Evolutionary conservation across 2,888 invertebrate genomes (phyloP).

Genomic region (Zaprionus bogoriensis): DNA sequence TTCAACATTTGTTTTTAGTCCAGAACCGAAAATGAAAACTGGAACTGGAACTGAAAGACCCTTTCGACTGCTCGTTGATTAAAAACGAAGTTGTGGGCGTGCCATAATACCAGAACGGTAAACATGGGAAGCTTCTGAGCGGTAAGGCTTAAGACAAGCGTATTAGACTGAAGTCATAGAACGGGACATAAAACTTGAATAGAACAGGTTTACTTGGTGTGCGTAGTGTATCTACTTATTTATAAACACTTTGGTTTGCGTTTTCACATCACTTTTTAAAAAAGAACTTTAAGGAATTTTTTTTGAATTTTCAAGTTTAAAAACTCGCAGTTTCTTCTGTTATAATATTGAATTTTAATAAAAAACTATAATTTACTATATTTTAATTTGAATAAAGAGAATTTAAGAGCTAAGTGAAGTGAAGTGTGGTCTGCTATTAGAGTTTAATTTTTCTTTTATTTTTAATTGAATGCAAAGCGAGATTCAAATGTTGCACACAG

Average conservation of each 20-base stretch:
- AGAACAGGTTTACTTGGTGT: not conserved
- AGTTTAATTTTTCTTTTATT: not conserved
- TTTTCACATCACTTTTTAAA: too few species aligned
- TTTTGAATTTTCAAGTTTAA: too few species aligned
- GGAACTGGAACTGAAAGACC: slow-evolving; percentile 47
- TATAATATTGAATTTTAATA: too few species aligned
- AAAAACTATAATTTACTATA: not conserved
- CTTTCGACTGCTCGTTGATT: slow-evolving; percentile 9
- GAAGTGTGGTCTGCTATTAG: not conserved
- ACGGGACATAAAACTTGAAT: not conserved
- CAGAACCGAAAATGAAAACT: slow-evolving; percentile 52
- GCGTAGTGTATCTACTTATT: too few species aligned
- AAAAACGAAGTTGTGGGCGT: slow-evolving; percentile 20
- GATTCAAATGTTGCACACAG: too few species aligned
- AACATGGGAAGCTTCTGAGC: slow-evolving; percentile 24
- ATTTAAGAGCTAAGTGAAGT: not conserved
- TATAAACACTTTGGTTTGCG: too few species aligned
- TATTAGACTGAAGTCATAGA: slow-evolving; percentile 10
- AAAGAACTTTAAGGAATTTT: too few species aligned
- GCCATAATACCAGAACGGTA: slow-evolving; percentile 35
- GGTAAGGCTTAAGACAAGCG: slow-evolving; percentile 9
- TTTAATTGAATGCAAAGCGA: too few species aligned
- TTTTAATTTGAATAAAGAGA: not conserved
- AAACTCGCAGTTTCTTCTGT: too few species aligned
- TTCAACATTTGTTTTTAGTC: slow-evolving; percentile 57